A percentile compares a stretch with the other conserved stretches of the same genome.
phyloP scores from a whole-genome alignment of 2,797 vertebrate genomes.

The Stomatorhinus walkeri region DNA sequence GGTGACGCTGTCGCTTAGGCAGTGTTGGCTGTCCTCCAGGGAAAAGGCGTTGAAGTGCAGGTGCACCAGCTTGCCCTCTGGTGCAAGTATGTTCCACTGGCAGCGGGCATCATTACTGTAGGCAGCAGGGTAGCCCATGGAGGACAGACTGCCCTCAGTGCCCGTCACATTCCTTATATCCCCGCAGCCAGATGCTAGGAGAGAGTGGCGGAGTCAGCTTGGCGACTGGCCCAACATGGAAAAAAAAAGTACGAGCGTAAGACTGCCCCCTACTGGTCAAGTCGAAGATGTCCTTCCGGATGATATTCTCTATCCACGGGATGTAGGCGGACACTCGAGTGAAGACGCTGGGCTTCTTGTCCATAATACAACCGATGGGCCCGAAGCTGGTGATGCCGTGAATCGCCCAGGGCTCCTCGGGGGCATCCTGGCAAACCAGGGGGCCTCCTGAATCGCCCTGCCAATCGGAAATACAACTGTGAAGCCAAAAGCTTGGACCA shows the following conservation, averaged over 20 bases:
- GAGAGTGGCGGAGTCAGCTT: constrained; percentile 19
- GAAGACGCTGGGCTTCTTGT: constrained; percentile 71
- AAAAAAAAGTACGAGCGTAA: background rate
- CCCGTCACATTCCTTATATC: constrained; percentile 54
- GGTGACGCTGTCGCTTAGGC: constrained; percentile 57
- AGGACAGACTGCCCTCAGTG: constrained; percentile 48
- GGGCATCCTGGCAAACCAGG: constrained; percentile 58
- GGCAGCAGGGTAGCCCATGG: constrained; percentile 54
- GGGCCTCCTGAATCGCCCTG: constrained; percentile 70
- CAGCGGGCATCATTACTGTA: constrained; percentile 59
- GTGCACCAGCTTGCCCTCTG: constrained; percentile 55
- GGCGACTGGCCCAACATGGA: background rate
- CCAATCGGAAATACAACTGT: background rate
- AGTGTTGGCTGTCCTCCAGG: constrained; percentile 61
- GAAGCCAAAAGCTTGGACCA: background rate
- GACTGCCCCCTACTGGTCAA: constrained; percentile 45
- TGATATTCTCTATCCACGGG: constrained; percentile 57
- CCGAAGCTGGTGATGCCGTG: constrained; percentile 71
- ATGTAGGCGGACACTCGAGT: constrained; percentile 61
- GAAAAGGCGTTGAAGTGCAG: constrained; percentile 60
- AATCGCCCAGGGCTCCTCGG: constrained; percentile 52
- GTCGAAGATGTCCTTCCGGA: constrained; percentile 61
- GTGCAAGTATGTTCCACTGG: constrained; percentile 59
- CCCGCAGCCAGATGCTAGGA: constrained; percentile 60
- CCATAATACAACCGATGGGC: constrained; percentile 66